These are phyloP conservation scores for Hirudinaria manillensis DNA, from an alignment of 2,888 invertebrate genomes.

Conservation along the genomic window DNA sequence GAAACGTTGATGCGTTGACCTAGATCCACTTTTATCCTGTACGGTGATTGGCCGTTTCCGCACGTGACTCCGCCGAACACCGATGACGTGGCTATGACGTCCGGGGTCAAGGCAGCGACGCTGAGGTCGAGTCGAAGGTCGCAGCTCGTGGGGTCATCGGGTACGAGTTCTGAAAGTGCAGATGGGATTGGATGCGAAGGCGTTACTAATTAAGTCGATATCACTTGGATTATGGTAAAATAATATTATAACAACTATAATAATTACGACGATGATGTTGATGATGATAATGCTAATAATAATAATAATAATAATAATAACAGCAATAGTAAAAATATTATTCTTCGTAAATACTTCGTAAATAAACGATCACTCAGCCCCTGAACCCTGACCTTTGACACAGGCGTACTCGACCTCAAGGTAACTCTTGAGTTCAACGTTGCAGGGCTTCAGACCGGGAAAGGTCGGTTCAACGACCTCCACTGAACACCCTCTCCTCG, in stretches of 20 bases:
- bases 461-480: slow-evolving; percentile 35
- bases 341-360: no score
- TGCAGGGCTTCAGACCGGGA: slow-evolving; percentile 30
- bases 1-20: slow-evolving; percentile 31
- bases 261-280: not conserved
- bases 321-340: no score
- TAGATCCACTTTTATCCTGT: slow-evolving; percentile 22
- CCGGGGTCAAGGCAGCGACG: slow-evolving; percentile 13
- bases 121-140: slow-evolving; percentile 11
- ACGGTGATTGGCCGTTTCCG: slow-evolving; percentile 17
- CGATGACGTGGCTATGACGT: slow-evolving; percentile 10
- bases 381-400: slow-evolving; percentile 23
- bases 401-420: slow-evolving; percentile 34
- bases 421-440: slow-evolving; percentile 35
- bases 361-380: no score
- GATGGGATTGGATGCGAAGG: no score
- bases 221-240: no score
- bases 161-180: slow-evolving; percentile 6
- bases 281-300: not conserved
- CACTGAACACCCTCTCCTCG: slow-evolving; percentile 24
- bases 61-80: not conserved
- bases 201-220: not conserved
- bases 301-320: no score
- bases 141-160: slow-evolving; percentile 11
- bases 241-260: not conserved